Evolutionary conservation across 35 echinoderm and acorn worm genomes (phyloP), one percentile per base, ranked within the genome.

Genomic region (Anneissia japonica): DNA sequence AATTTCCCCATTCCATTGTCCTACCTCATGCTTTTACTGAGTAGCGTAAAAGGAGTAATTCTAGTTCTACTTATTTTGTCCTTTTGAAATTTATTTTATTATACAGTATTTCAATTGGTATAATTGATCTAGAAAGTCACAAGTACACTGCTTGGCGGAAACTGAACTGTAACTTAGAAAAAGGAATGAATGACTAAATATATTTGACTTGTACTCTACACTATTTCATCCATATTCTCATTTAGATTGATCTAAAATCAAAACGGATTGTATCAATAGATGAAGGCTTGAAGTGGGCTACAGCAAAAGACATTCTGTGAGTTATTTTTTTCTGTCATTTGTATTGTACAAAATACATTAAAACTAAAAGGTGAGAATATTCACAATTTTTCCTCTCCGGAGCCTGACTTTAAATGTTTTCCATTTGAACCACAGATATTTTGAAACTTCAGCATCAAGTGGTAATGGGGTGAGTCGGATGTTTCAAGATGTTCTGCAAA

Each of bases 261-360:
- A 97, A 97, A 80, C 74, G 87, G 79, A 79, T 75, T 6, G 84
- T 97, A 0, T 43, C 82, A 14, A 37, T 84, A 55, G 94, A 97
- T 33, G 94, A 97, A 45, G 94, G 74, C 10, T 72, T 75, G 37
- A 83, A 84, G 38, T 97, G 94, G 94, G 91, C 94, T 35, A 79
- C 80, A 14, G 39, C 72, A 11, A 89, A 81, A 64, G 93, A 93
- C 72, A 30, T 97, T 16, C 92, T 82, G 94, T 97, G 85, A 90
- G 82, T 74, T 39, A 17, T 5, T 32, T 56, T 17, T 32, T 46
- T 30, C 2, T 30, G 7, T 11, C 4, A 29, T 26, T 12, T n/a
- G 0, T 5, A 9, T 16, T 39, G 4, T 4, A 10, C 13, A 81
- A 30, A 39, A 39, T 26, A 40, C 16, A 9, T 81, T 0, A 10